Conservation (phyloP, 2,888 invertebrate genomes). For the Lysandra bellargus region DNA sequence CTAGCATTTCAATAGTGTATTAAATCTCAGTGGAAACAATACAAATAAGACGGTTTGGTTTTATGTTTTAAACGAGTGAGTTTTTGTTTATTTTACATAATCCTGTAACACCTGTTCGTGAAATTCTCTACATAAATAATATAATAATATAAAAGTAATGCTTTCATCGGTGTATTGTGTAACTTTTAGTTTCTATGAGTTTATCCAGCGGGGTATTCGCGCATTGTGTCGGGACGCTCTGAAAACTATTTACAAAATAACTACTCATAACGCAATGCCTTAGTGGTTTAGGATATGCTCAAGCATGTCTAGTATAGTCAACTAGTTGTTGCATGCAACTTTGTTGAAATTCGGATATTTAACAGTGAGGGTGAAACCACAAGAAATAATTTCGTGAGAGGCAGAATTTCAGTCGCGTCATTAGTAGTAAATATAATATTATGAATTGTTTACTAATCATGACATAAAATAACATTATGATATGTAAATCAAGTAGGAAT, state of each 20-base stretch:
- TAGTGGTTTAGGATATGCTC: not conserved
- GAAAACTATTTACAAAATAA: not conserved
- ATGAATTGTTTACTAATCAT: too few species aligned
- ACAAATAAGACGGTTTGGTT: not conserved
- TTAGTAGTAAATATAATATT: too few species aligned
- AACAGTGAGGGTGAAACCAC: too few species aligned
- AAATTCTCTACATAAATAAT: not conserved
- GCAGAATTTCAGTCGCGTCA: too few species aligned
- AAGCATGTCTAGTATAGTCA: too few species aligned
- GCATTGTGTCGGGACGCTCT: not conserved
- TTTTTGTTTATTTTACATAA: not conserved
- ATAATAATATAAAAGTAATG: not conserved
- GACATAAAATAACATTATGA: too few species aligned
- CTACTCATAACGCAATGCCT: not conserved
- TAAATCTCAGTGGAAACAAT: not conserved
- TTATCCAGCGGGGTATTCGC: not conserved
- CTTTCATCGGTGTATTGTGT: not conserved
- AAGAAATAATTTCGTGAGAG: too few species aligned
- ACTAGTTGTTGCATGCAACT: too few species aligned
- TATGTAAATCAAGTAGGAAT: too few species aligned
- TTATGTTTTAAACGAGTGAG: not conserved
- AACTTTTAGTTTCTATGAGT: constrained; percentile 6
- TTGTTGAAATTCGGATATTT: too few species aligned
- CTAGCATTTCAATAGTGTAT: too few species aligned
- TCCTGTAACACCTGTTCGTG: not conserved